Base-by-base conservation (phyloP, 1,140 invertebrate species). In the Hormaphis cornu region DNA sequence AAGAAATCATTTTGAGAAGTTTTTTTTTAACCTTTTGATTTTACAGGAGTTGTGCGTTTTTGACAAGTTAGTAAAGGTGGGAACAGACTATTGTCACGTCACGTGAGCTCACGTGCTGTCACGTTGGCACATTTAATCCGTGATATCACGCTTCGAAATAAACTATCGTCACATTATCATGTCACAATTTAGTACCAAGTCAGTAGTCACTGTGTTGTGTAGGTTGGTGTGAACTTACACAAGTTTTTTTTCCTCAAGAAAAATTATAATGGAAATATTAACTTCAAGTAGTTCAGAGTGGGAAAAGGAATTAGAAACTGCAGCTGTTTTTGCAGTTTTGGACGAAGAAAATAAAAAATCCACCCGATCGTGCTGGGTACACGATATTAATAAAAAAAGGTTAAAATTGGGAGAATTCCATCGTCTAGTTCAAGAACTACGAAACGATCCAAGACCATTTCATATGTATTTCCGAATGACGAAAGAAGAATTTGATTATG, bases 371-470 rank as follows among this genome's bases (percentile, higher is more conserved):
- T 44, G 30, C 30, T 33, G 42, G 42, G 42, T n/a, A 44, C 42
- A 44, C 42, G 3, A 44, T n/a, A 44, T 44, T 44, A n/a, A 44
- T n/a, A 44, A 44, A 44, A 44, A 44, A 44, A 44, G 12, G 42
- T 14, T 5, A 44, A 44, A 44, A n/a, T 44, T 53, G 9, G 14
- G 37, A 8, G 37, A 40, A 40, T 40, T 40, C 37, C 37, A 40
- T 40, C 37, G 37, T 40, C 37, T 40, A 40, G 7, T 40, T 40
- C 14, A 46, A n/a, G 53, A 56, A 56, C 5, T 56, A 35, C 53
- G 53, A 56, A 56, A 56, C 10, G 53, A 35, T 37, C 28, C 53
- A 56, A 56, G 53, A 56, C 30, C 28, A 56, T 56, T 56, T 56
- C 53, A 56, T 9, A 35, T 56, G 53, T 56, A 33, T 56, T 35